Evolutionary conservation across 35 echinoderm and acorn worm genomes (phyloP), one percentile per base, ranked within the genome.

Genomic region (Apostichopus californicus): DNA sequence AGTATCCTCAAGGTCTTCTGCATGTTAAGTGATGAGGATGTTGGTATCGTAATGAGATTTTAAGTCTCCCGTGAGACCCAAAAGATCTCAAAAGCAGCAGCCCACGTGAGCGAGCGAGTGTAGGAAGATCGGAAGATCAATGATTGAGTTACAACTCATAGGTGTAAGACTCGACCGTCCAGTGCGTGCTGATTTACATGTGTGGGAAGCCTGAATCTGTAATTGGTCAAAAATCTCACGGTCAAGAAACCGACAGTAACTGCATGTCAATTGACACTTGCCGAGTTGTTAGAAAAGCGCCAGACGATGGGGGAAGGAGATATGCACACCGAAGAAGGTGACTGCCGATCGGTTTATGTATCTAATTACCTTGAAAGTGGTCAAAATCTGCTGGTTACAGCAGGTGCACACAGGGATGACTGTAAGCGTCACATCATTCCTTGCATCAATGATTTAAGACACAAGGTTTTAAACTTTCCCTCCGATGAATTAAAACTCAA

Each of bases 1-100:
- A 46, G 34, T 46, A 46, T 46, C 5, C 3, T 68, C 64, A 68
- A 68, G 64, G 64, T 68, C 64, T 68, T 68, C 18, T 18, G 64
- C 64, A 68, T 68, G 64, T 68, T 68, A 68, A 68, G 64, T 68
- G 64, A 68, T 68, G 64, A 18, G 6, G 64, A 68, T 68, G 64
- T 68, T 68, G 64, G 64, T 68, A 68, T 68, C 64, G 64, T 68
- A 68, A 68, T 68, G 64, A 68, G 64, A 68, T 68, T 68, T 68
- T 68, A 68, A 68, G 11, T 18, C 64, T 68, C 64, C 18, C 64
- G 11, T 68, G 64, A 18, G 64, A 68, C 64, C 11, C 64, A 68
- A 46, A 46, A 46, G 34, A 46, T 46, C 34, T 46, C 34, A 46
- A 46, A 46, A 18, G 11, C 64, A 68, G 11, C 64, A 68, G 8